Evolutionary conservation across 2,113 vertebrate genomes (phyloP), one percentile per base, ranked within the genome.

Genomic region (Etia nguti): DNA sequence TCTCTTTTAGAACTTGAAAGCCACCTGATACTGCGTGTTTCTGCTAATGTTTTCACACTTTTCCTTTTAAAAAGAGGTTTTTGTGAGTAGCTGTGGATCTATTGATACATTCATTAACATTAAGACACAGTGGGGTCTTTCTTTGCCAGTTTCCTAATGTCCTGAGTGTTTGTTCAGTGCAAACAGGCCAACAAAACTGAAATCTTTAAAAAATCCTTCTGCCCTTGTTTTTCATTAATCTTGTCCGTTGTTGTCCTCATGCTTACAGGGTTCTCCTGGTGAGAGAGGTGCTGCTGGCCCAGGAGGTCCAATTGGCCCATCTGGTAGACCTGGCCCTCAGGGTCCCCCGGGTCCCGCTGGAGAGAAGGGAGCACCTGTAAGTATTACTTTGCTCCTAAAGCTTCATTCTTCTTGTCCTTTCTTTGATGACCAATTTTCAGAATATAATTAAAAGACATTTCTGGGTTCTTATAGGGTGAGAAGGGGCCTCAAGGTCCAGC

Each of bases 401-500:
- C 5, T 26, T 54, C 5, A 52, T 52, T 4, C 60, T 13, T 31
- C 11, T 55, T 11, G 8, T 62, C 13, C n/a, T 22, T 75, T 52
- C 15, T 6, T 84, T 46, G 2, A 59, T 41, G 34, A 79, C 60
- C 36, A n/a, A 4, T 73, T 88, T 81, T 77, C 24, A 82, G 80
- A 86, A 84, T 83, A 38, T 56, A 31, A 81, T 48, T 16, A 18
- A 70, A 90, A 75, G 4, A 41, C 79, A 88, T 81, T 12, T 59
- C 2, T 75, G n/a, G 79, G 7, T 56, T 70, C 73, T 88, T 94
- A 62, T 62, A 99, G 99, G 99, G 99, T 90, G 99, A 99, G 94
- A 99, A 99, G 97, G 98, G 98, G 29, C 98, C 98, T 56, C 97
- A 97, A 26, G 99, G 99, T 84, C 98, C 99, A 11, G 98, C 99